Evolutionary conservation across 2,113 vertebrate genomes (phyloP), one percentile per base, ranked within the genome.

Genomic region (Natator depressus): DNA sequence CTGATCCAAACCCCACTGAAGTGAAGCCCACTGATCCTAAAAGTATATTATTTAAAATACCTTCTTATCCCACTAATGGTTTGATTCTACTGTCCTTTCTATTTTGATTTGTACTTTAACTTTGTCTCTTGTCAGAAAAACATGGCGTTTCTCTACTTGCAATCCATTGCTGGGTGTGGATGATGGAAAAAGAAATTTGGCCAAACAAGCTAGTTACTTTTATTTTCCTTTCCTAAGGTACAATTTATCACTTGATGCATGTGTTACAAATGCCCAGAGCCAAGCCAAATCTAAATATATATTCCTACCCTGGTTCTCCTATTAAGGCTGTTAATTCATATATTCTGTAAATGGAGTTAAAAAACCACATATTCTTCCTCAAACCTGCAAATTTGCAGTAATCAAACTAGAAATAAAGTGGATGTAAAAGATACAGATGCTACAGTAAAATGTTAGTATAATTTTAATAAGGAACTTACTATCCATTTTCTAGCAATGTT

Each of bases 141-240:
- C 14, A 50, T 0, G 1, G 10, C 14, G 47, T 1, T 51, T n/a
- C 31, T n/a, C 10, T 53, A n/a, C 79, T 35, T 80, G 79, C 10
- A 80, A 80, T 51, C 35, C 31, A 8, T 51, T 22, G 20, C 10
- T 80, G 17, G 49, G 17, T 50, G 35, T 1, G 31, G 31, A 42
- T 51, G 0, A 22, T 1, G 25, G 14, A 75, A 24, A 88, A 85
- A 93, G 19, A 12, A 8, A 91, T 88, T 76, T 92, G 14, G 24
- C 42, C 6, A 17, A 62, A 22, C 3, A 16, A 29, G 0, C 11
- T n/a, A 82, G 10, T 2, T 81, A 4, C 3, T 75, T 87, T 17
- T 31, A 19, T 10, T 82, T 89, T 92, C 4, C 57, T 85, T 85
- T 82, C 16, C 47, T 82, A 49, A 10, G 72, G 50, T 31, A 53